Evolutionary conservation across 2,797 vertebrate species (phyloP).

Genomic region (Cheirogaleus major): DNA sequence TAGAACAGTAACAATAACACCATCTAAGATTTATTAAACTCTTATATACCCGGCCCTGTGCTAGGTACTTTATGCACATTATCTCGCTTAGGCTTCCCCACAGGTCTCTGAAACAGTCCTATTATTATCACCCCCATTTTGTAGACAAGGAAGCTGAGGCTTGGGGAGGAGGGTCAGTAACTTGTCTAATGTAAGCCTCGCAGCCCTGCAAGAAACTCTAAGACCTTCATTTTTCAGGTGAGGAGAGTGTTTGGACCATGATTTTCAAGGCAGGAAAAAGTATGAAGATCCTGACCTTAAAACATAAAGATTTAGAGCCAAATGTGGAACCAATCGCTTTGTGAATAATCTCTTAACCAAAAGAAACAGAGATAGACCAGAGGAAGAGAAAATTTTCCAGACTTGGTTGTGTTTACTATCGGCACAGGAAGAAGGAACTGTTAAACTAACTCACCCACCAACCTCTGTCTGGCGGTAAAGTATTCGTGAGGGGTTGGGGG

Average conservation of each 20-base stretch:
- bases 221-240: neutral
- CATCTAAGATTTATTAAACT: neutral
- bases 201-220: no score
- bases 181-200: neutral
- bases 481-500: neutral
- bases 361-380: neutral
- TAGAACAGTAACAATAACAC: neutral
- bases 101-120: neutral
- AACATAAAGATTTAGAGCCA: neutral
- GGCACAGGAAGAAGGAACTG: neutral
- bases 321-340: neutral
- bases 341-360: neutral
- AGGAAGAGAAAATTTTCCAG: neutral
- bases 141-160: neutral
- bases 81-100: neutral
- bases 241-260: neutral
- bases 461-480: neutral
- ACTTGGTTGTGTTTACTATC: neutral
- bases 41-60: neutral
- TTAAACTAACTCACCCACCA: neutral
- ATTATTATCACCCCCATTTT: neutral
- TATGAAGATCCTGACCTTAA: neutral
- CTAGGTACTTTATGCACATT: neutral
- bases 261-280: slow-evolving; percentile 41
- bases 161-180: neutral